phyloP scores from a whole-genome alignment of 2,888 invertebrate species.

The Itoplectis maculator region DNA sequence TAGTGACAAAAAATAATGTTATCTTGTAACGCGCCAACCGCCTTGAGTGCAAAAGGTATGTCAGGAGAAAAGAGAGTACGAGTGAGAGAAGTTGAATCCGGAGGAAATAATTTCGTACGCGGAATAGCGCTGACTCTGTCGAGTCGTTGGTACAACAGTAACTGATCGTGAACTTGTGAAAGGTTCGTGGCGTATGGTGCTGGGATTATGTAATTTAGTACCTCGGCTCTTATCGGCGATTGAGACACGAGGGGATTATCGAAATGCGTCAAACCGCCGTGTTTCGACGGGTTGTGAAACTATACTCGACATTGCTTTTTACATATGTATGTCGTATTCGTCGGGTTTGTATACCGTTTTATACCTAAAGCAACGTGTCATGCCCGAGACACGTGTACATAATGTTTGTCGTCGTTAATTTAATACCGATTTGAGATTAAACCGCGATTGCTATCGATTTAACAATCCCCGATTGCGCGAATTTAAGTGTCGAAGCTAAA shows the following conservation, averaged over 20 bases:
- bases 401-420: slow-evolving; percentile 49
- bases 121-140: slow-evolving; percentile 8
- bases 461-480: slow-evolving; percentile 1
- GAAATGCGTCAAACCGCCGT: slow-evolving; percentile 58
- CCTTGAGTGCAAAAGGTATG: slow-evolving; percentile 1
- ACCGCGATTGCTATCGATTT: slow-evolving; percentile 9
- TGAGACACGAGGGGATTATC: slow-evolving; percentile 28
- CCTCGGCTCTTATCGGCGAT: slow-evolving; percentile 37
- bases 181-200: slow-evolving; percentile 40
- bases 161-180: slow-evolving; percentile 20
- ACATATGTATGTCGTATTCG: slow-evolving; percentile 16
- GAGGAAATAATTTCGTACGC: not conserved
- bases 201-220: slow-evolving; percentile 35
- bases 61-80: not conserved
- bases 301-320: slow-evolving; percentile 29
- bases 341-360: slow-evolving; percentile 42
- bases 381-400: slow-evolving; percentile 30
- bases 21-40: not conserved
- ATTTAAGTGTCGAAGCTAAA: not conserved
- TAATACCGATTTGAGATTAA: slow-evolving; percentile 60
- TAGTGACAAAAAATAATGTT: not conserved
- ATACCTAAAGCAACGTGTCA: slow-evolving; percentile 26
- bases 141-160: slow-evolving; percentile 17
- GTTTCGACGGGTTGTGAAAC: slow-evolving; percentile 15
- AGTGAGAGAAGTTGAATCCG: not conserved